Conservation (phyloP, 2,113 vertebrate species). For the Gracilinanus agilis region DNA sequence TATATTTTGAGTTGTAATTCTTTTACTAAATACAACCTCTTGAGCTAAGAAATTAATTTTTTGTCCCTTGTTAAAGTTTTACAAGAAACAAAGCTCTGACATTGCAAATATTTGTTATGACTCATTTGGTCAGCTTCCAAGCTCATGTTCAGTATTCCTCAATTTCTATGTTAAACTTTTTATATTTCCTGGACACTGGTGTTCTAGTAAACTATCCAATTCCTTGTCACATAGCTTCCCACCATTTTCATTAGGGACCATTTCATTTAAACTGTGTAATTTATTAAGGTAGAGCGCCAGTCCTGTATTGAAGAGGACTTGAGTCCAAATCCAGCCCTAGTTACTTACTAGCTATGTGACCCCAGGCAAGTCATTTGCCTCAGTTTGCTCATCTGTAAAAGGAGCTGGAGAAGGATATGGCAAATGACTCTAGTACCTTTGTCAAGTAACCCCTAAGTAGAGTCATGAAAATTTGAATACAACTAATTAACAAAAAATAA, state of each 20-base stretch:
- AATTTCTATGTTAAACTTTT: not conserved
- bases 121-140: not conserved
- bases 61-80: conserved; percentile 29
- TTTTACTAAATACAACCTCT: conserved; percentile 11
- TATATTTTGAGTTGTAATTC: not conserved
- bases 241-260: not conserved
- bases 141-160: not conserved
- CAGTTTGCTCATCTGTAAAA: not conserved
- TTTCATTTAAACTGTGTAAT: not conserved
- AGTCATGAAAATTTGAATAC: no score
- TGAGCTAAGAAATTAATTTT: conserved; percentile 28
- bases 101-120: not conserved
- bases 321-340: not conserved
- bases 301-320: not conserved
- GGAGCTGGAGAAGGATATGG: no score
- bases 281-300: not conserved
- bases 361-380: not conserved
- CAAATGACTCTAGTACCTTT: no score
- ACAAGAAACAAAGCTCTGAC: not conserved
- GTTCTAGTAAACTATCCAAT: not conserved
- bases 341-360: conserved; percentile 11
- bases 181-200: not conserved
- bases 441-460: no score
- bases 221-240: conserved; percentile 11
- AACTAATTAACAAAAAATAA: no score